phyloP scores from a whole-genome alignment of 2,888 invertebrate genomes.

The Pachliopta kotzebuea region DNA sequence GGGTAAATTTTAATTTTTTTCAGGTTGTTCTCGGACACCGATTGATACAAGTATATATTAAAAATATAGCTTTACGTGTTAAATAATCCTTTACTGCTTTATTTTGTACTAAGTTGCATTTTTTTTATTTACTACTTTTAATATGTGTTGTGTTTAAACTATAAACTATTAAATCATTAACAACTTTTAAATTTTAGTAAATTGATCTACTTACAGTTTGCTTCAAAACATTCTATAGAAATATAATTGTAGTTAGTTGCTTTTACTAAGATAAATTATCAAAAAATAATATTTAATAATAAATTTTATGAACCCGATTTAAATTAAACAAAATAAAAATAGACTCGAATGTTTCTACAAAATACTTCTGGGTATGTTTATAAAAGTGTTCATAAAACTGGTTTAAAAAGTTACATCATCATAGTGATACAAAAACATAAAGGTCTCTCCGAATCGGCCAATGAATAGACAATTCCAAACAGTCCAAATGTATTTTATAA shows the following conservation, averaged over 20 bases:
- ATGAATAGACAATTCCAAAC: neutral
- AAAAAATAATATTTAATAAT: neutral
- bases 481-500: neutral
- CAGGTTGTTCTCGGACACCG: constrained; percentile 72
- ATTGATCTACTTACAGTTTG: constrained; percentile 10
- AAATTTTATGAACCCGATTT: neutral
- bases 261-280: neutral
- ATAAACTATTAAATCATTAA: constrained; percentile 10
- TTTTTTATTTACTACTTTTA: neutral
- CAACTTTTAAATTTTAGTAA: constrained; percentile 7
- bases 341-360: neutral
- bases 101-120: neutral
- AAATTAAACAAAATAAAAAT: neutral
- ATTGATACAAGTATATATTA: constrained; percentile 72
- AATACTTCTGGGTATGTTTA: neutral
- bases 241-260: neutral
- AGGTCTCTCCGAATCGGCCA: too few relatives aligned
- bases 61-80: constrained; percentile 33
- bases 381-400: neutral
- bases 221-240: neutral
- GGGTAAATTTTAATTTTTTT: constrained; percentile 44
- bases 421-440: too few relatives aligned
- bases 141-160: neutral
- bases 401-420: too few relatives aligned
- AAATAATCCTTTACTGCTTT: constrained; percentile 36